A percentile compares a stretch with the other conserved stretches of the same genome.
phyloP scores from a whole-genome alignment of 1,140 invertebrate genomes.

The honey bee (Apis mellifera) region DNA sequence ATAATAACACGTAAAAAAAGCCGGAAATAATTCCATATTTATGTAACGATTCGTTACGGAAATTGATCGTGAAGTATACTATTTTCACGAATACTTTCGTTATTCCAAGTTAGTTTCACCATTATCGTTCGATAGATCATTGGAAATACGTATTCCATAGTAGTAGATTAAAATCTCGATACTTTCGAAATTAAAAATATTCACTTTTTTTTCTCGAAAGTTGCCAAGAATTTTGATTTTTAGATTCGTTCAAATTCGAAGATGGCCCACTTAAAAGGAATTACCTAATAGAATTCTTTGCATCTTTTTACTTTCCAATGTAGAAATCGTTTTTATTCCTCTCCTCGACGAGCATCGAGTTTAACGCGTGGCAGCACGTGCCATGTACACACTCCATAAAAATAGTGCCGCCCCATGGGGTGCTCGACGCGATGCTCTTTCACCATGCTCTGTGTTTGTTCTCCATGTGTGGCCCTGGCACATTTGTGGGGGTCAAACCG shows the following conservation, averaged over 20 bases:
- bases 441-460: conserved; percentile 41
- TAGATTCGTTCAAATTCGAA: too few species aligned
- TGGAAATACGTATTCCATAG: too few species aligned
- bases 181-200: too few species aligned
- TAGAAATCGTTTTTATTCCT: conserved; percentile 1
- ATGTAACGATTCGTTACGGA: conserved; percentile 4
- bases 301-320: conserved; percentile 5
- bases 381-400: conserved; percentile 26
- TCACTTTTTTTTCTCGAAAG: too few species aligned
- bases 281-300: background rate
- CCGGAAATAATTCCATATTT: conserved; percentile 17
- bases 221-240: too few species aligned
- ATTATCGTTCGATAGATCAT: background rate
- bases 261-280: background rate
- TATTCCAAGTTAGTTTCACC: background rate
- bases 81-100: conserved; percentile 14
- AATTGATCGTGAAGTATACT: background rate
- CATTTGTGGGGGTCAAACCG: conserved; percentile 20
- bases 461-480: conserved; percentile 22
- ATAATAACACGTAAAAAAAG: background rate
- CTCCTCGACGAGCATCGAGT: background rate
- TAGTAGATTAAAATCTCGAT: too few species aligned
- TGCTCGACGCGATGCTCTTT: conserved; percentile 26
- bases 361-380: conserved; percentile 3
- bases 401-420: conserved; percentile 53